These are phyloP conservation scores for Oreochromis niloticus DNA, from an alignment of 2,113 vertebrate species.

Conservation along the genomic window DNA sequence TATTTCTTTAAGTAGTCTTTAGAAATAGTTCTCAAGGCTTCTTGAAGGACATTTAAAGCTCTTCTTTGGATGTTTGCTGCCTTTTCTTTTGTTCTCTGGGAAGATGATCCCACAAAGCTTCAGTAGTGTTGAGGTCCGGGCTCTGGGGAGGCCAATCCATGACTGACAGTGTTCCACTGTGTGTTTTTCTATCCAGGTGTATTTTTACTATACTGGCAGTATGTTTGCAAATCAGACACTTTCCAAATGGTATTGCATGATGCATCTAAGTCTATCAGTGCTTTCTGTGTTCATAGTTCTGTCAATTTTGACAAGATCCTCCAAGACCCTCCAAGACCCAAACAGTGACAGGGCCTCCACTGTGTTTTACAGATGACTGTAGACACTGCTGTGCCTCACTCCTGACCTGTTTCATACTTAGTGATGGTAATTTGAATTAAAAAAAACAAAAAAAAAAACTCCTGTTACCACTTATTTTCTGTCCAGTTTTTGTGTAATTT, in stretches of 20 bases:
- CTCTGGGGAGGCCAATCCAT: not conserved
- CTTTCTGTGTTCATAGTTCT: not conserved
- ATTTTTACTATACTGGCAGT: not conserved
- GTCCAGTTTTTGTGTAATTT: not conserved
- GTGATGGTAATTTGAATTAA: too few relatives aligned
- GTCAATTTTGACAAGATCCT: not conserved
- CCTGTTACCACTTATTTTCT: not conserved
- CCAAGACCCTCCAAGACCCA: not conserved
- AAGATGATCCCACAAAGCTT: not conserved
- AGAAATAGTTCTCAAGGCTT: not conserved
- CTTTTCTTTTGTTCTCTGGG: not conserved
- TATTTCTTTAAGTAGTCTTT: not conserved
- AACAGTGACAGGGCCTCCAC: not conserved
- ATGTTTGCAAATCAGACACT: not conserved
- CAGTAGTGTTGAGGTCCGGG: not conserved
- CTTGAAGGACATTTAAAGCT: not conserved
- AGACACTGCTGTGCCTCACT: not conserved
- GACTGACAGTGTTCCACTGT: not conserved
- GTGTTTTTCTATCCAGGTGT: not conserved
- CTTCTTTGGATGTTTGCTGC: not conserved
- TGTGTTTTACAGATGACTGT: not conserved
- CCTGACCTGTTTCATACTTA: not conserved
- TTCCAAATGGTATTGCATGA: not conserved
- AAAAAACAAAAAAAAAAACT: not conserved
- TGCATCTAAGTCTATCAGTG: not conserved